Conservation (phyloP, 2,888 invertebrate species). For the Drosophila flavopinicola region DNA sequence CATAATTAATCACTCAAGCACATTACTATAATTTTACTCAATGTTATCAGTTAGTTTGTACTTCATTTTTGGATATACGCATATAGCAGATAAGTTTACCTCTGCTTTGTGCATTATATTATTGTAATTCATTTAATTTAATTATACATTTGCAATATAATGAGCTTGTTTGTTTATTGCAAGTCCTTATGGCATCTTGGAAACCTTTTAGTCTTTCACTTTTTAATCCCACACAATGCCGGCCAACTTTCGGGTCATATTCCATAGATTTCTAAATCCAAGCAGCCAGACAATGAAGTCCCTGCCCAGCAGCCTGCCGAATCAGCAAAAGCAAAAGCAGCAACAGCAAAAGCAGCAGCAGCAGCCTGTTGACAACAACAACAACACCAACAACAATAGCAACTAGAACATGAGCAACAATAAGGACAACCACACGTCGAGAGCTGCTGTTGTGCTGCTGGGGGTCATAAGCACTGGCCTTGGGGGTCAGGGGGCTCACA, state of each 20-base stretch:
- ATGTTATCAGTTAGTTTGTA: no score
- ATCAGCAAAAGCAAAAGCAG: slow-evolving; percentile 62
- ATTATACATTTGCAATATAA: background rate
- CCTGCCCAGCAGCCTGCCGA: slow-evolving; percentile 54
- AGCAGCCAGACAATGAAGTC: slow-evolving; percentile 69
- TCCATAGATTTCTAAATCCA: slow-evolving; percentile 55
- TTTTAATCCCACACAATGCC: slow-evolving; percentile 33
- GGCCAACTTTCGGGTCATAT: slow-evolving; percentile 43
- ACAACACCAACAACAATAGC: slow-evolving; percentile 36
- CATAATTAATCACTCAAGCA: no score
- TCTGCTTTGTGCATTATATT: no score
- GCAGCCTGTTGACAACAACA: slow-evolving; percentile 67
- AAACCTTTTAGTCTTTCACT: background rate
- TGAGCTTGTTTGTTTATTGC: slow-evolving; percentile 10
- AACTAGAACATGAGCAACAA: slow-evolving; percentile 53
- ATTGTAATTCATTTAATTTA: no score
- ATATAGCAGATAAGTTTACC: no score
- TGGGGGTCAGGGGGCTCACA: slow-evolving; percentile 26
- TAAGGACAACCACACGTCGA: slow-evolving; percentile 66
- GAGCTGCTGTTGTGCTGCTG: slow-evolving; percentile 35
- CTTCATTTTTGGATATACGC: no score
- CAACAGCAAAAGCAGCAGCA: slow-evolving; percentile 46
- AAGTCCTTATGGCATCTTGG: slow-evolving; percentile 6
- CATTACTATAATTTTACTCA: no score
- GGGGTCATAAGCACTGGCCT: slow-evolving; percentile 44